Base-by-base conservation (phyloP, 2,113 vertebrate genomes). In the Hydrochoerus hydrochaeris region DNA sequence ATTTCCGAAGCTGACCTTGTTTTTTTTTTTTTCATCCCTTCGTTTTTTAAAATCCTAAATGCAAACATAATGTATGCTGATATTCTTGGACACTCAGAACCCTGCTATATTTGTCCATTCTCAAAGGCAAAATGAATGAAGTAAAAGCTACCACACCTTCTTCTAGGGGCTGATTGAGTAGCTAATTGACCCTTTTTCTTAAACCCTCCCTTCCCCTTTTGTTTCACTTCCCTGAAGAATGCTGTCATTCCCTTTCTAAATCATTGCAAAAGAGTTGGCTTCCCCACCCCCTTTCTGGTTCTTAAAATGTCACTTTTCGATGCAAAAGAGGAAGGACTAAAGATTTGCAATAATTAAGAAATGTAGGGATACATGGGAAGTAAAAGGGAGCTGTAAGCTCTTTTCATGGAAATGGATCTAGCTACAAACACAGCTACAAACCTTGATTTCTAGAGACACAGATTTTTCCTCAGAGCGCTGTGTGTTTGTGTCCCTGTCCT, bases 1-100 rank as follows among this genome's bases (percentile, higher is more conserved):
- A 99, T 99, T 99, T 99, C 99, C 98, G 98, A 99, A 99, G 99
- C 98, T 99, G 99, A 99, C 99, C 99, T 99, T 99, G 99, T 98
- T 98, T 98, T 98, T 93, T 20, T 26, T 98, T 54, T 98, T 98
- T 93, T 17, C 8, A 26, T 9, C 30, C 71, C 54, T 97, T 95
- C 6, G 13, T 97, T 97, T 97, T 93, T 97, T 95, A 95, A 97
- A 96, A 98, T 98, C 98, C 98, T 97, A 99, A 99, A 99, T 99
- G 98, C 98, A 98, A 98, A 98, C 97, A 69, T 97, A 97, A 96
- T 98, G 97, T 60, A 46, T 63, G n/a, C 97, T 97, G 73, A 92
- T 94, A 96, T 98, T 98, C 69, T 85, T 95, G 86, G 82, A 98
- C 97, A 97, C 97, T 98, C 97, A 90, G 63, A 97, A 97, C 52